phyloP scores from a whole-genome alignment of 1,140 invertebrate species.

The Chymomyza costata region DNA sequence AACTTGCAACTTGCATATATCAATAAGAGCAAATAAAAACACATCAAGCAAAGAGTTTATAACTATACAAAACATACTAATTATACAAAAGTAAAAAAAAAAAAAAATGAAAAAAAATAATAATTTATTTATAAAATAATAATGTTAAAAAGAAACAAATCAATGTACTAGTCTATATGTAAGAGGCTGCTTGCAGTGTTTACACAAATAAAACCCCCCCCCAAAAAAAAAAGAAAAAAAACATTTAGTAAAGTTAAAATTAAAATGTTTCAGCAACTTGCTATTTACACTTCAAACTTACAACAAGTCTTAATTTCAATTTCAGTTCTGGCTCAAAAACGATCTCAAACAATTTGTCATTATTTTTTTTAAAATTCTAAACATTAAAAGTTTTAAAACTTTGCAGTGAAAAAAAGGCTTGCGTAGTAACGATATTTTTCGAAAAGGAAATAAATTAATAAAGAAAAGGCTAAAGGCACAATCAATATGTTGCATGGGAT shows the following conservation, averaged over 20 bases:
- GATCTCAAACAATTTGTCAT: slow-evolving; percentile 22
- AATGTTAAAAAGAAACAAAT: slow-evolving; percentile 48
- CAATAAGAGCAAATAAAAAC: slow-evolving; percentile 58
- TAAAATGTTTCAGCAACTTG: too few relatives aligned
- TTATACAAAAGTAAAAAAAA: slow-evolving; percentile 23
- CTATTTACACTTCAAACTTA: neutral
- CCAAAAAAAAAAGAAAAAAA: slow-evolving; percentile 6
- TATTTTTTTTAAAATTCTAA: slow-evolving; percentile 24
- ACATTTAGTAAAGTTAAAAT: too few relatives aligned
- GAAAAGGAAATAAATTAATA: too few relatives aligned
- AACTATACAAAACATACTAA: slow-evolving; percentile 32
- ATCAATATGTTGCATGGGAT: slow-evolving; percentile 71
- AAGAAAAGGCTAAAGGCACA: slow-evolving; percentile 55
- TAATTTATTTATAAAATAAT: slow-evolving; percentile 59
- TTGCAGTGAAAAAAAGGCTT: slow-evolving; percentile 29
- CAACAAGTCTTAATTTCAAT: too few relatives aligned
- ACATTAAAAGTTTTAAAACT: slow-evolving; percentile 10
- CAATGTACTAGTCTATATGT: slow-evolving; percentile 51
- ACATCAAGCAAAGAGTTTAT: slow-evolving; percentile 51
- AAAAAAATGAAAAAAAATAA: slow-evolving; percentile 21
- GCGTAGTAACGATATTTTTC: neutral
- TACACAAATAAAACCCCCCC: slow-evolving; percentile 21
- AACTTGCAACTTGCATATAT: slow-evolving; percentile 9
- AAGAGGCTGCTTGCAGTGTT: slow-evolving; percentile 41
- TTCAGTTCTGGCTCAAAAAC: neutral